phyloP scores from a whole-genome alignment of 2,113 vertebrate species.

The Chionis minor region DNA sequence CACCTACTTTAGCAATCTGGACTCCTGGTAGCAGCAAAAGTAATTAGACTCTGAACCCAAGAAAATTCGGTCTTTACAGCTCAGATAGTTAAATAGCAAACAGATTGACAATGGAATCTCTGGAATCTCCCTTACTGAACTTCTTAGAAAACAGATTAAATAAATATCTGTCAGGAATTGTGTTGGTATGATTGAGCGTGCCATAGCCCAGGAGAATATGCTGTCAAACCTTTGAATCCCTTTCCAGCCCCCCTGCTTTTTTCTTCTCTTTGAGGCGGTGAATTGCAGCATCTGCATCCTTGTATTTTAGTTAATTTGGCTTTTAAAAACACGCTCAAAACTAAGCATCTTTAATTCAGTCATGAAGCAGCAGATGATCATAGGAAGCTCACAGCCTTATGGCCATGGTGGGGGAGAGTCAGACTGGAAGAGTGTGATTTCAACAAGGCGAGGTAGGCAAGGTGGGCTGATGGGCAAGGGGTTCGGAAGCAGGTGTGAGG shows the following conservation, averaged over 20 bases:
- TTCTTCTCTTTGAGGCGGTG: neutral
- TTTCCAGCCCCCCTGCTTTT: neutral
- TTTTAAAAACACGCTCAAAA: neutral
- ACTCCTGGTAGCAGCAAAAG: slow-evolving; percentile 21
- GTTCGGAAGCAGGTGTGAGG: neutral
- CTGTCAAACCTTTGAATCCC: neutral
- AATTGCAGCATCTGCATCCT: neutral
- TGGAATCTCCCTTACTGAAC: slow-evolving; percentile 19
- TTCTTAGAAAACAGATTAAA: slow-evolving; percentile 18
- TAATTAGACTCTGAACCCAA: slow-evolving; percentile 39
- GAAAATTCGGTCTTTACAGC: slow-evolving; percentile 14
- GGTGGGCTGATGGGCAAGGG: neutral
- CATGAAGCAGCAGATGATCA: neutral
- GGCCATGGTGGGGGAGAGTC: neutral
- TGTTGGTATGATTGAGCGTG: neutral
- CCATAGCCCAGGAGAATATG: neutral
- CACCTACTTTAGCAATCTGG: slow-evolving; percentile 19
- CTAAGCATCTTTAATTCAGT: neutral
- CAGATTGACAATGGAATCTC: slow-evolving; percentile 36
- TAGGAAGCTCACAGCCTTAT: neutral
- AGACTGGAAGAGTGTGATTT: neutral
- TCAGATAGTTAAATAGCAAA: slow-evolving; percentile 15
- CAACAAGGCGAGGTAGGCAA: neutral
- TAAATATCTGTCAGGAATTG: slow-evolving; percentile 16
- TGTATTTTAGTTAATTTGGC: neutral